Evolutionary conservation across 2,888 invertebrate species (phyloP), one percentile per base, ranked within the genome.

Genomic region (Epirrhoe tristata): DNA sequence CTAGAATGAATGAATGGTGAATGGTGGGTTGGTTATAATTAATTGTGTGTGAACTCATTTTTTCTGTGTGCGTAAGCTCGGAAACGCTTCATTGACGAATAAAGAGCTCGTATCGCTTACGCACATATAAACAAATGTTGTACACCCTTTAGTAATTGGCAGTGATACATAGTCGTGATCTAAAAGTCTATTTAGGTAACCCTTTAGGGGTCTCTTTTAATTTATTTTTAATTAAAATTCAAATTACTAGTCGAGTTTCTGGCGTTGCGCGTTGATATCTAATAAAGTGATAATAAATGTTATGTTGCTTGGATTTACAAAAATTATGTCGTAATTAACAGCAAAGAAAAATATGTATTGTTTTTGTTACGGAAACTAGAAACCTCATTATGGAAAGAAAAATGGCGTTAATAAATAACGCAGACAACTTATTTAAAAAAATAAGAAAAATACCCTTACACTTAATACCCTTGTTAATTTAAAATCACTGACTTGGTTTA

Each of bases 141-240:
- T n/a, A n/a, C n/a, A n/a, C n/a, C n/a, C n/a, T n/a, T n/a, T n/a
- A n/a, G n/a, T n/a, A n/a, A n/a, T n/a, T 10, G 12, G 10, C 3
- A 39, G 39, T 39, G 39, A 39, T 39, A 39, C 39, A 12, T 39
- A 12, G 12, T 39, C 39, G 1, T 39, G 39, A 39, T 12, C 39
- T 8, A 39, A 39, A 39, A 39, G 39, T 39, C 39, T 39, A 39
- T 39, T 36, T 7, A 5, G 39, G 1, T n/a, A 46, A 4, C 46
- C 46, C 6, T 14, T 31, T 31, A 12, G 31, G 34, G 10, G 32
- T 62, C 56, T 46, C 58, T 34, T 59, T 70, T 54, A 61, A 66
- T 63, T 63, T 66, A 61, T 53, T 54, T 64, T 64, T 64, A 67
- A 67, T 67, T 67, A 70, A 64, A 67, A 62, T 58, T 54, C 53